Conservation (phyloP, 2,888 invertebrate species). For the Mythimna vitellina region DNA sequence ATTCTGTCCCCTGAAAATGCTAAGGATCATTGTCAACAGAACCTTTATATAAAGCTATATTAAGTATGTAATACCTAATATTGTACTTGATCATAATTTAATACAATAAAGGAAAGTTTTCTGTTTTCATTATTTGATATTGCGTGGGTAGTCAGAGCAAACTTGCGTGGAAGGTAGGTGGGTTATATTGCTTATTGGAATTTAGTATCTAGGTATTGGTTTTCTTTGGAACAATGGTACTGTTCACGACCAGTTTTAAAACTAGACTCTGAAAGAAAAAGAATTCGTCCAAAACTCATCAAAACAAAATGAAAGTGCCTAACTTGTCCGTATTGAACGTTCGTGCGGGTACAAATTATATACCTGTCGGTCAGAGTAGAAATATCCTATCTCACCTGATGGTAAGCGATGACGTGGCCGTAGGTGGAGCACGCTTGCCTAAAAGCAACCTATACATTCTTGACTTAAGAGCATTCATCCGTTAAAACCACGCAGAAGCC, state of each 20-base stretch:
- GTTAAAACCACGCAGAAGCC: too few relatives aligned
- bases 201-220: not conserved
- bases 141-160: conserved; percentile 1
- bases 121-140: conserved; percentile 19
- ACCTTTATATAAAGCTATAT: conserved; percentile 25
- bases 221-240: not conserved
- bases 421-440: too few relatives aligned
- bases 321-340: too few relatives aligned
- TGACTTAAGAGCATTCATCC: too few relatives aligned
- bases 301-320: too few relatives aligned
- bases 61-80: conserved; percentile 19
- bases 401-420: too few relatives aligned
- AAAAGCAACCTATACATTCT: too few relatives aligned
- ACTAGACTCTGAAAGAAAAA: not conserved
- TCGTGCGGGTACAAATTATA: too few relatives aligned
- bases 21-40: conserved; percentile 41
- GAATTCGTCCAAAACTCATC: too few relatives aligned
- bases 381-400: too few relatives aligned
- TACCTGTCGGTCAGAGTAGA: too few relatives aligned
- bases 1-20: conserved; percentile 44
- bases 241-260: not conserved
- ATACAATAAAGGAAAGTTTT: conserved; percentile 16
- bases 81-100: conserved; percentile 40
- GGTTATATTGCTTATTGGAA: not conserved
- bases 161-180: not conserved